Conservation (phyloP, 2,888 invertebrate genomes). For the Tetragonula carbonaria region DNA sequence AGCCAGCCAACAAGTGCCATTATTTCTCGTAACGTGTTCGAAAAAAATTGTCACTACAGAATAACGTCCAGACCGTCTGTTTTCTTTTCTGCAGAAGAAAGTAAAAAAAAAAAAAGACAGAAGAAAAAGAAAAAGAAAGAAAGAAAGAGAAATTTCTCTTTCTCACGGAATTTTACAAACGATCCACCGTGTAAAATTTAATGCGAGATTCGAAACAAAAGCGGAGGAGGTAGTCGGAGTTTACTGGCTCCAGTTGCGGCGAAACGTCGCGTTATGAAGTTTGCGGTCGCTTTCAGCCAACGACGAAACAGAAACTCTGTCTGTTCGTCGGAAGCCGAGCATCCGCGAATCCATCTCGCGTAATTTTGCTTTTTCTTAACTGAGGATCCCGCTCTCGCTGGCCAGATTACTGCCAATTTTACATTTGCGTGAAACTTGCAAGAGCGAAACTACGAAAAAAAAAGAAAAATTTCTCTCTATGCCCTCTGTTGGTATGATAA, state of each 20-base stretch:
- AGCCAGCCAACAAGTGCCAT: neutral
- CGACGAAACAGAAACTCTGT: constrained; percentile 15
- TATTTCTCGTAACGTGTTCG: neutral
- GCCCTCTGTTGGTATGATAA: neutral
- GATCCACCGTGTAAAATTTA: constrained; percentile 3
- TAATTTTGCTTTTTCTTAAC: constrained; percentile 32
- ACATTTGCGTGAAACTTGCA: neutral
- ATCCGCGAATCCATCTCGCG: constrained; percentile 15
- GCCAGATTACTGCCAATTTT: neutral
- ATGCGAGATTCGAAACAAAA: constrained; percentile 1
- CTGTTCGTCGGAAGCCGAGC: neutral
- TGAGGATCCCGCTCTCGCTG: neutral
- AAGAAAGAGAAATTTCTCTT: neutral
- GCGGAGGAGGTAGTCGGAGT: neutral
- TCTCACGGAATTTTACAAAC: neutral
- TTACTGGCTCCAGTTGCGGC: neutral
- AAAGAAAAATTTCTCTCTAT: neutral
- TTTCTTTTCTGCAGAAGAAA: neutral
- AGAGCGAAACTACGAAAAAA: neutral
- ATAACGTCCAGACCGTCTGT: neutral
- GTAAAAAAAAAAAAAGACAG: neutral
- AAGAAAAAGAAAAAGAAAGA: neutral
- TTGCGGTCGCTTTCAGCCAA: constrained; percentile 46
- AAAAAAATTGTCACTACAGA: neutral
- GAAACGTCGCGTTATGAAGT: constrained; percentile 52